These are phyloP conservation scores for Hydrolagus colliei DNA, from an alignment of 2,797 vertebrate species.

Conservation along the genomic window DNA sequence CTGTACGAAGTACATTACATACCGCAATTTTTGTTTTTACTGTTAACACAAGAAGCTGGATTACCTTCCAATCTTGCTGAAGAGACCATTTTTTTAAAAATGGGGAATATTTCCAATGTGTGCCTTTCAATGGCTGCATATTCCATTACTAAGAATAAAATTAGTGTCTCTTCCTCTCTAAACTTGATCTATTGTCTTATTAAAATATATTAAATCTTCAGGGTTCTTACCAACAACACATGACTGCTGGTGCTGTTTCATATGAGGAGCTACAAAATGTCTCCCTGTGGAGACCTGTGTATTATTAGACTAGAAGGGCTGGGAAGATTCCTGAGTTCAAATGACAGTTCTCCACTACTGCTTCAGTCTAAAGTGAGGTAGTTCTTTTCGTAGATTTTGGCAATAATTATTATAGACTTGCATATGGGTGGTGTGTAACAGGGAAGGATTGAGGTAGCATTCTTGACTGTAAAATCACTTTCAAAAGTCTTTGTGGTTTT, in stretches of 20 bases:
- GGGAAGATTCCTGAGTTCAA: not conserved
- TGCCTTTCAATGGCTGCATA: slow-evolving; percentile 14
- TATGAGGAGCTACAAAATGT: not conserved
- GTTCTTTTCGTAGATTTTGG: not conserved
- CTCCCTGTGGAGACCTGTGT: no score
- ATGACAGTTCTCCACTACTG: not conserved
- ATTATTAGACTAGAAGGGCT: not conserved
- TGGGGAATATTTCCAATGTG: slow-evolving; percentile 1
- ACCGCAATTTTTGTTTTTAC: not conserved
- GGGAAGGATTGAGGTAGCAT: not conserved
- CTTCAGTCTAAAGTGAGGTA: not conserved
- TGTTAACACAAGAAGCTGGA: not conserved
- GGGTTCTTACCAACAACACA: no score
- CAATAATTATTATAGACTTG: not conserved
- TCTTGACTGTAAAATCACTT: not conserved
- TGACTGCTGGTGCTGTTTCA: no score
- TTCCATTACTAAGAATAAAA: slow-evolving; percentile 15
- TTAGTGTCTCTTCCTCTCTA: not conserved
- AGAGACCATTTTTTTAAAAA: not conserved
- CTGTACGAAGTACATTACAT: not conserved
- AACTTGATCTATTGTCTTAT: no score
- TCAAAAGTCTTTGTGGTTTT: no score
- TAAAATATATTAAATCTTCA: no score
- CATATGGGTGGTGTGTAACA: not conserved
- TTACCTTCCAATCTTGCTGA: not conserved